These are phyloP conservation scores for Pogonocherus hispidulus DNA, from an alignment of 2,888 invertebrate genomes.

Conservation along the genomic window DNA sequence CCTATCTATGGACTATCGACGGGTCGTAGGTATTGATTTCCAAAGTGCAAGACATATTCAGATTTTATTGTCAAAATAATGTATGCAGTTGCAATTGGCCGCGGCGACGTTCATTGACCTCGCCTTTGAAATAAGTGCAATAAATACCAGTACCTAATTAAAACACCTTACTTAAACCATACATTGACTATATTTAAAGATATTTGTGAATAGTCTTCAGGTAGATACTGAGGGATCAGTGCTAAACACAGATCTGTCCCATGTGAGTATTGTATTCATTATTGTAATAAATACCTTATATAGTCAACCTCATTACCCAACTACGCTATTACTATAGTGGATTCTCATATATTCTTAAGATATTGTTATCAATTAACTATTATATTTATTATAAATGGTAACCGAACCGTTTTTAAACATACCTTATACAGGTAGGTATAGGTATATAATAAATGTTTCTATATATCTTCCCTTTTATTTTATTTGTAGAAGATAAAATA, in stretches of 20 bases:
- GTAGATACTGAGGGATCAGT: neutral
- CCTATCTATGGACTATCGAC: neutral
- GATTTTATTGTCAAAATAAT: conserved; percentile 10
- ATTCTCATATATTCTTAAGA: too few relatives aligned
- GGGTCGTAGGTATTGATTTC: conserved; percentile 1
- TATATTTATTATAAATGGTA: too few relatives aligned
- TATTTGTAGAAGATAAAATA: too few relatives aligned
- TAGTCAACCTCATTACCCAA: too few relatives aligned
- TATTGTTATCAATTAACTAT: too few relatives aligned
- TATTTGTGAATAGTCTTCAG: neutral
- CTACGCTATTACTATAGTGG: too few relatives aligned
- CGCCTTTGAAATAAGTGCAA: neutral
- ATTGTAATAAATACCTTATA: too few relatives aligned
- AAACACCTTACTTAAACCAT: neutral
- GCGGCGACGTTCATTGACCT: neutral
- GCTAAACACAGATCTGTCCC: neutral
- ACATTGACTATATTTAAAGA: neutral
- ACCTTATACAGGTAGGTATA: too few relatives aligned
- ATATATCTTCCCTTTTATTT: too few relatives aligned
- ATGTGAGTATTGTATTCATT: conserved; percentile 13
- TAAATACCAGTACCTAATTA: neutral
- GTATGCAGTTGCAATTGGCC: neutral
- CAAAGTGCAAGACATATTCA: neutral
- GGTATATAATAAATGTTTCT: too few relatives aligned
- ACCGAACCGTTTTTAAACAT: too few relatives aligned